Percentiles rank a stretch among this genome's conserved stretches.
Evolutionary conservation across 1,140 invertebrate genomes (phyloP).

Genomic region (Camponotus floridanus): DNA sequence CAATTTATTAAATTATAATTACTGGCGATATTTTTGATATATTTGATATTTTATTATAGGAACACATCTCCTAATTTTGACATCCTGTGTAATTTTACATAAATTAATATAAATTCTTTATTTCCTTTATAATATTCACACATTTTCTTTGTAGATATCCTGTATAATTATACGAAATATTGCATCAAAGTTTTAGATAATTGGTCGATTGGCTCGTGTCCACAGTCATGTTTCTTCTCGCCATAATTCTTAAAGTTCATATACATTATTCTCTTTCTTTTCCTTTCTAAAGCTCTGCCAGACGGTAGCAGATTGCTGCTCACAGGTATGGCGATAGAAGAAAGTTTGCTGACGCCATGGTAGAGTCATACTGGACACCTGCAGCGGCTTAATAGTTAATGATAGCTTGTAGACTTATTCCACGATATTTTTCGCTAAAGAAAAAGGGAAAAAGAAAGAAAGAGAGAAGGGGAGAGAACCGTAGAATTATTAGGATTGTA

Average conservation of each 20-base stretch:
- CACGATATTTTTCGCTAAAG: conserved; percentile 65
- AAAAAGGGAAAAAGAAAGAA: neutral
- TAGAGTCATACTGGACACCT: conserved; percentile 74
- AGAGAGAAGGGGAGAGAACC: neutral
- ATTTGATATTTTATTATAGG: neutral
- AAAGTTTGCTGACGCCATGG: conserved; percentile 66
- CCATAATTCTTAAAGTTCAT: conserved; percentile 59
- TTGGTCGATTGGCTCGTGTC: conserved; percentile 37
- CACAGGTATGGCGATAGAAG: conserved; percentile 33
- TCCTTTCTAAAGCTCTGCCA: conserved; percentile 28
- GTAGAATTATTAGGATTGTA: conserved; percentile 45
- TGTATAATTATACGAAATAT: conserved; percentile 9
- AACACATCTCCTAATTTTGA: neutral
- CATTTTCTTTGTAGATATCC: neutral
- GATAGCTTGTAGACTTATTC: conserved; percentile 67
- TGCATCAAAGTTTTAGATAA: conserved; percentile 25
- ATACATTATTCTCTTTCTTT: conserved; percentile 37
- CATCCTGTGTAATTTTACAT: neutral
- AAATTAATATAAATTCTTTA: conserved; percentile 2
- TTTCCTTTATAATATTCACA: neutral
- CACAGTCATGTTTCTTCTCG: conserved; percentile 9
- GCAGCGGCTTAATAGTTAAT: conserved; percentile 77
- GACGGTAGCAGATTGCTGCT: conserved; percentile 59
- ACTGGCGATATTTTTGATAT: neutral
- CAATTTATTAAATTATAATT: neutral